A percentile compares a stretch with the other conserved stretches of the same genome.
phyloP scores from a whole-genome alignment of 2,113 vertebrate species.

The Heloderma charlesbogerti region DNA sequence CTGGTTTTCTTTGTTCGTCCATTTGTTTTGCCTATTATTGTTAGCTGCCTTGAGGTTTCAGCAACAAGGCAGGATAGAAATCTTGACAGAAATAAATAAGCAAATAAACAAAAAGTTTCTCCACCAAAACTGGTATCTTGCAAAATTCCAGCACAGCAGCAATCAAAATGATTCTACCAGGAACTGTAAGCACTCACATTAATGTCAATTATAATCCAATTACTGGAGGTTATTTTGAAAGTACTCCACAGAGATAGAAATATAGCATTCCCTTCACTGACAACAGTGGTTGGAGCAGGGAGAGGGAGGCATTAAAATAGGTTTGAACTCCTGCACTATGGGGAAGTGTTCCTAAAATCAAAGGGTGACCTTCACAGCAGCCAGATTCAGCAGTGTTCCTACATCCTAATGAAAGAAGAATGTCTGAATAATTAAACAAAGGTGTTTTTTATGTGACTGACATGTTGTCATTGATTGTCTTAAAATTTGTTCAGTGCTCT shows the following conservation, averaged over 20 bases:
- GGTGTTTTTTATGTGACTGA: constrained; percentile 69
- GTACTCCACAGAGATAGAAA: constrained; percentile 54
- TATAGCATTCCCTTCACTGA: constrained; percentile 51
- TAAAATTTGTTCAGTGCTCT: constrained; percentile 79
- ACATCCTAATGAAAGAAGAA: constrained; percentile 42
- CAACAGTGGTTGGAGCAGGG: constrained; percentile 43
- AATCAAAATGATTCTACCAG: constrained; percentile 54
- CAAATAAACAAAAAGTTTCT: neutral
- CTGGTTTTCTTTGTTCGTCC: too few relatives aligned
- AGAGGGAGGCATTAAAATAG: constrained; percentile 52
- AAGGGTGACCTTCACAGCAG: constrained; percentile 74
- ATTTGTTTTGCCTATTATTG: too few relatives aligned
- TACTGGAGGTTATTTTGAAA: constrained; percentile 63
- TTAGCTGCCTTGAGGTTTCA: neutral
- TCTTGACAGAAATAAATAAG: neutral
- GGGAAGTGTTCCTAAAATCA: constrained; percentile 55
- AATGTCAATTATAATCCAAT: constrained; percentile 59
- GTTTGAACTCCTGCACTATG: constrained; percentile 49
- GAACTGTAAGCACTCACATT: constrained; percentile 38
- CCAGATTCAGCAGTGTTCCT: constrained; percentile 36
- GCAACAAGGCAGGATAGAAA: neutral
- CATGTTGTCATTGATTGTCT: constrained; percentile 74
- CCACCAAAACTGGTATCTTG: neutral
- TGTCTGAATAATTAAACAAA: constrained; percentile 66
- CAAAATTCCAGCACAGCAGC: too few relatives aligned